Evolutionary conservation across 1,140 invertebrate species (phyloP), one percentile per base, ranked within the genome.

Genomic region (Zaprionus taronus): DNA sequence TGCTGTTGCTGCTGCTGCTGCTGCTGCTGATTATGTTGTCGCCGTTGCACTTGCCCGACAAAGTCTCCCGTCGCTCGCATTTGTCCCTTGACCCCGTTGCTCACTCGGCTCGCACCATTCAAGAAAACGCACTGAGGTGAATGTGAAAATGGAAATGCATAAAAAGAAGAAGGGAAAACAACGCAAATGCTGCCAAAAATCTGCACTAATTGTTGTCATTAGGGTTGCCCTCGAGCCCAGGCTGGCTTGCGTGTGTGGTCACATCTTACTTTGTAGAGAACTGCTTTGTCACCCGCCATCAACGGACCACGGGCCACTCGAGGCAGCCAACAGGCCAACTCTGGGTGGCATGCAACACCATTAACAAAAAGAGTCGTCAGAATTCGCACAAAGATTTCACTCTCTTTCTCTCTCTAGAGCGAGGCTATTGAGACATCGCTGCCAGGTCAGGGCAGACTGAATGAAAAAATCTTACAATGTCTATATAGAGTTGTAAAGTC

Each of bases 121-220:
- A 77, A 14, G 34, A 75, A 64, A 63, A 28, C 5, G 22, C 53
- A 55, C 47, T 22, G 6, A 28, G 28, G 6, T 28, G 38, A 24
- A 15, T 38, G 12, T 4, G 34, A 5, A 38, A 49, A 53, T 1
- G 60, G 12, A 38, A 69, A 47, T 20, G 26, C 15, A 20, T 5
- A 49, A 63, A 36, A 61, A 69, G 47, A 55, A 20, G 28, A 44
- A 24, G 36, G 14, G 47, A 57, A 56, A 41, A 72, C 6, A 15
- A 3, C 0, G 56, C 34, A 53, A 60, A 51, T 51, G 56, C 34
- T 34, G 60, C 22, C 26, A 56, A 38, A 77, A 62, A 58, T 67
- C 57, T 87, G 85, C 78, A 80, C 84, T 87, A 87, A 87, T 89
- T 87, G 84, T 89, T 87, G 73, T 83, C 84, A 87, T 87, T 83